Conservation (phyloP, 2,113 vertebrate genomes). For the Electrona antarctica region DNA sequence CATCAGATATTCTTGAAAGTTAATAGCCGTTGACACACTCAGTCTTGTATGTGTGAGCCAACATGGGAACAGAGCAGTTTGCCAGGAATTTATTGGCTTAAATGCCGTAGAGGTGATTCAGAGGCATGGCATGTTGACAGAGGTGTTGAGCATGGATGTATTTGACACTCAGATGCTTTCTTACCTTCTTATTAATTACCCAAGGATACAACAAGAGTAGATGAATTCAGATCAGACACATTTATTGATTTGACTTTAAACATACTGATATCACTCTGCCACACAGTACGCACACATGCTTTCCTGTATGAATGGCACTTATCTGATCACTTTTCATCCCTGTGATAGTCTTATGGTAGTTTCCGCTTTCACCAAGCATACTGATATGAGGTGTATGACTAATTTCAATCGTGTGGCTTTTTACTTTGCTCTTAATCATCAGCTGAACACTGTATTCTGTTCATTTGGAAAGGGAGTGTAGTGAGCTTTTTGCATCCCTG, state of each 20-base stretch:
- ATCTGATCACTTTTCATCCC: conserved; percentile 62
- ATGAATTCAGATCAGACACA: neutral
- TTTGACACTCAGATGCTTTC: conserved; percentile 45
- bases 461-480: conserved; percentile 28
- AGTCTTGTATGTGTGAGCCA: conserved; percentile 35
- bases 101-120: conserved; percentile 59
- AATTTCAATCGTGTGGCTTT: neutral
- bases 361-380: conserved; percentile 18
- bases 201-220: conserved; percentile 2
- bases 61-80: conserved; percentile 40
- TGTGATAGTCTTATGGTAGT: conserved; percentile 59
- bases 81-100: conserved; percentile 46
- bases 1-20: conserved; percentile 51
- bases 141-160: conserved; percentile 42
- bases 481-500: conserved; percentile 13
- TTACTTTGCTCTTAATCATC: conserved; percentile 11
- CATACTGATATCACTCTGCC: conserved; percentile 3
- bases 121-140: conserved; percentile 49
- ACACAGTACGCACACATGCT: conserved; percentile 8
- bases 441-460: conserved; percentile 20
- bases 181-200: conserved; percentile 25
- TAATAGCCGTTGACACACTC: conserved; percentile 44
- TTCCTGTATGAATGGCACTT: conserved; percentile 29
- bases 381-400: conserved; percentile 23
- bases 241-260: conserved; percentile 4